phyloP scores from a whole-genome alignment of 2,888 invertebrate species.

The Colletes collaris region DNA sequence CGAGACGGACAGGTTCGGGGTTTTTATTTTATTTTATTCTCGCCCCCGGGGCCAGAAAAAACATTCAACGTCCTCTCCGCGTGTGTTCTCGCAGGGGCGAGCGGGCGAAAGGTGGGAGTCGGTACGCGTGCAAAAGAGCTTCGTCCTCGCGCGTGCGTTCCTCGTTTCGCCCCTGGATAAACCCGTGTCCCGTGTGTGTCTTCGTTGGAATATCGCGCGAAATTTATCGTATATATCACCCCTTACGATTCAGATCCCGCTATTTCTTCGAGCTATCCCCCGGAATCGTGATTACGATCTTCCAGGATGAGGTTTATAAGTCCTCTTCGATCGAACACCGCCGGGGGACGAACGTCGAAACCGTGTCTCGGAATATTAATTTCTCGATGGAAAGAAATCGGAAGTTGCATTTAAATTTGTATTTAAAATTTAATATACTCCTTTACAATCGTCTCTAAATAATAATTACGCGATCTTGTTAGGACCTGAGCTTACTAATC shows the following conservation, averaged over 20 bases:
- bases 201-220: slow-evolving; percentile 17
- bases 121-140: slow-evolving; percentile 10
- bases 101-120: not conserved
- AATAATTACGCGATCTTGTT: too few species aligned
- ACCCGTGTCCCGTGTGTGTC: slow-evolving; percentile 7
- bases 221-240: slow-evolving; percentile 52
- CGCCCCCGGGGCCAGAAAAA: not conserved
- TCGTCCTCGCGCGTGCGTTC: not conserved
- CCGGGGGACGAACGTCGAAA: not conserved
- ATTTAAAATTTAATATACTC: too few species aligned
- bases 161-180: not conserved
- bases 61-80: not conserved
- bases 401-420: not conserved
- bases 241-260: slow-evolving; percentile 29
- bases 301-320: slow-evolving; percentile 30
- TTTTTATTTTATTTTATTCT: not conserved
- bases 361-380: not conserved
- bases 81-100: slow-evolving; percentile 1
- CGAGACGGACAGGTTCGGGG: not conserved
- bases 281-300: slow-evolving; percentile 21
- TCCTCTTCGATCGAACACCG: slow-evolving; percentile 26
- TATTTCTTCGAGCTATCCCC: slow-evolving; percentile 15
- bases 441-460: too few species aligned
- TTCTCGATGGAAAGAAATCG: not conserved
- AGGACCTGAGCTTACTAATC: too few species aligned